Evolutionary conservation across 2,113 vertebrate genomes (phyloP), one percentile per base, ranked within the genome.

Genomic region (Tachysurus fulvidraco): DNA sequence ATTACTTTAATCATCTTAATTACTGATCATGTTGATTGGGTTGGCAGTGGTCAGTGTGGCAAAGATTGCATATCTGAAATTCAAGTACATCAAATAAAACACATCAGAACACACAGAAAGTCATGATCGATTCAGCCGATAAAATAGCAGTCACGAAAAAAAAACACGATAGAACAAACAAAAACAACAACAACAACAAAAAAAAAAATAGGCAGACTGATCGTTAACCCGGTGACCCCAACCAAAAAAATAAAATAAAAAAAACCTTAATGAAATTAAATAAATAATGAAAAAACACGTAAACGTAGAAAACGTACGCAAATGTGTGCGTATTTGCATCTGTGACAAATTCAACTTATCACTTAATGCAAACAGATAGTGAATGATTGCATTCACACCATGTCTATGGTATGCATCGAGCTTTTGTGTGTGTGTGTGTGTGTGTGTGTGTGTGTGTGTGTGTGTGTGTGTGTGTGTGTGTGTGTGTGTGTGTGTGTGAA

Each of bases 31-130:
- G 91, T 92, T 83, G 73, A 87, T 91, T 83, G 90, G 86, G 84
- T 93, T 44, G 93, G 94, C 93, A 93, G 93, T 91, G 94, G 93
- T 94, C 93, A 93, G 92, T 88, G 89, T 91, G 93, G 93, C 93
- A 92, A 92, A 93, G 92, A 94, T 94, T 94, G 94, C 94, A 95
- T 95, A 94, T 93, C 92, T 87, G 93, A 88, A 91, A 91, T 86
- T 91, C 87, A 91, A 91, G 87, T 89, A 91, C 85, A 91, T 88
- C 25, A 90, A 83, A 88, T 83, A 4, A 84, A 88, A 86, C 84
- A 65, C 30, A 67, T 77, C 52, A 62, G 69, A 71, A 65, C 86
- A 87, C 74, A 87, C 41, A 83, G 52, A 59, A 54, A 81, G 44
- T 6, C 19, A 71, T 74, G 81, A 80, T 57, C 8, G 23, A 80